Base-by-base conservation (phyloP, 1,140 invertebrate species). In the Sitophilus oryzae region DNA sequence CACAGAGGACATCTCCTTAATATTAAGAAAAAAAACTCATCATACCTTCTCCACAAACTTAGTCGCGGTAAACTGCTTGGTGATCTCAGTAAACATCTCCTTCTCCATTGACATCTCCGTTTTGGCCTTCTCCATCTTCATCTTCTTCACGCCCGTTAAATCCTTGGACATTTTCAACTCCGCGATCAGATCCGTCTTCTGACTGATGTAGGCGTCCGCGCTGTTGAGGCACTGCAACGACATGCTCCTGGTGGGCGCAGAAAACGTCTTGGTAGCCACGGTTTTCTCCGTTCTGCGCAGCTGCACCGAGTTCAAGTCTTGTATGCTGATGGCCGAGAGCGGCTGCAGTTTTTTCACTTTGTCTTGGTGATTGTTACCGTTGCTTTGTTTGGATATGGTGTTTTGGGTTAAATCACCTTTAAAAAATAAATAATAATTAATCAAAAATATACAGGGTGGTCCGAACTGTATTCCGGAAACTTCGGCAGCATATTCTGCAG, bases 161-260 rank as follows among this genome's bases (percentile, higher is more conserved):
- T 93, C 89, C 71, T 88, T 91, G 0, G 89, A 91, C 73, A 89
- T 82, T 72, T 94, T 93, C 30, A 94, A 68, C 68, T 93, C 91
- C 15, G 89, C 90, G 42, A 93, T 94, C 16, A 94, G 72, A 68
- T 93, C 89, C 11, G 85, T 88, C 70, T 92, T 93, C 53, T 83
- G 83, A 34, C 78, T 76, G 61, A 82, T 77, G 71, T 85, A 88
- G n/a, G 84, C 77, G 44, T 85, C 83, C 6, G 50, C 47, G 4
- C 50, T 53, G 81, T 84, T 76, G n/a, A 84, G 63, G 63, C 80
- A 82, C 65, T 84, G 81, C 72, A 88, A 77, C 54, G 83, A 85
- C 49, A 86, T 77, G 62, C 83, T 86, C 22, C 85, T 75, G 0
- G 83, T 79, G 14, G 87, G 86, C 15, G 86, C 85, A 20, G 87